Evolutionary conservation across 2,113 vertebrate species (phyloP), one percentile per base, ranked within the genome.

Genomic region (Hyla sarda): DNA sequence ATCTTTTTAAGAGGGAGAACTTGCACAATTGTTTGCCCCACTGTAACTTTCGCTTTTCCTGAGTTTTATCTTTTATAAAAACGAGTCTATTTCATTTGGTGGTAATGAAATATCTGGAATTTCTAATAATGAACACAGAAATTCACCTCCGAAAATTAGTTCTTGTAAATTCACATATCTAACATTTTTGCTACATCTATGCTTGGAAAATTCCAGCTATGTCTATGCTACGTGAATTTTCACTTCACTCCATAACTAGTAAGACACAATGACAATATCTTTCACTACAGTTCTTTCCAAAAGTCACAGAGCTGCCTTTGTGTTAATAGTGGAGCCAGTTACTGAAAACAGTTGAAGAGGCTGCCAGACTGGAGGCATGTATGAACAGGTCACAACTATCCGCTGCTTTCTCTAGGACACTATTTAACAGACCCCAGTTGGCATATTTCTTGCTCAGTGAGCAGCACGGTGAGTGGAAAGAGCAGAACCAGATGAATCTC

Each of bases 301-400:
- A 74, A 54, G 37, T 74, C n/a, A 73, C 56, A 85, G 58, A 56
- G 74, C 30, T 48, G 83, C 90, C 89, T 87, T 91, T 89, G 87
- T 86, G 87, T 83, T 82, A 87, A 54, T 23, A 82, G 88, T 82
- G 85, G 23, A 71, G 87, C 86, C 89, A 87, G 71, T 90, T 88
- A 88, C n/a, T 83, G 82, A 52, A 82, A 69, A 86, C 62, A 23
- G 30, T 1, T 9, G 1, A 52, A 88, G 32, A 54, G 69, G 88
- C 89, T 90, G 87, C 87, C 86, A 78, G 89, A 81, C 10, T 30
- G 62, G 41, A 87, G 60, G 76, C 90, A 58, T 86, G 90, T 81
- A 89, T 48, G 58, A 90, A 82, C 89, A 82, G 50, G 71, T 82
- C 73, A 0, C 0, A 86, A 81, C 90, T 88, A 83, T 74, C 82